Evolutionary conservation across 2,113 vertebrate genomes (phyloP), one percentile per base, ranked within the genome.

Genomic region (Hystrix cristata): DNA sequence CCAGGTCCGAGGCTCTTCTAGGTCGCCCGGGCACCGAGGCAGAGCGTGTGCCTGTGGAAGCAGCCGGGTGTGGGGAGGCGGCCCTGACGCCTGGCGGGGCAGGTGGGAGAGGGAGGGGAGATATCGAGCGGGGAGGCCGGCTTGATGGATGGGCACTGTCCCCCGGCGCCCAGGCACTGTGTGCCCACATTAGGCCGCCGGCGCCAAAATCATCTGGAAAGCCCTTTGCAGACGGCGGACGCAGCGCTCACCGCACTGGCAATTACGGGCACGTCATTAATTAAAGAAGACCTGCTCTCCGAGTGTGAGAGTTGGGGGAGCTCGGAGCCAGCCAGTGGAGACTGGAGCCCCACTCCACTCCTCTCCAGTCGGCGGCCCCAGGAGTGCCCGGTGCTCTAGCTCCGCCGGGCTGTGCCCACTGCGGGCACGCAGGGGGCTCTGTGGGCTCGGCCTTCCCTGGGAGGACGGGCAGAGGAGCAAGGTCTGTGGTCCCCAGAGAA

Each of bases 181-280:
- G 13, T 90, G 86, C 96, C 95, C 96, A 90, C 90, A 80, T 87
- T 29, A 97, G 95, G 83, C 96, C 8, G 1, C 97, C 97, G 98
- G 96, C 95, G 96, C 97, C 98, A 88, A 97, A 96, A 96, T 29
- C 0, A 60, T 97, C 97, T 97, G 46, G 69, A 94, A 91, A 95
- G 87, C 95, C 91, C 91, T 55, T 65, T 0, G 1, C 95, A 95
- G 96, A 76, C 89, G 3, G 64, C 59, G 5, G 95, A 5, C 6
- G 6, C 21, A 0, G 80, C 3, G 31, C 2, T 12, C 94, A 29
- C 81, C 15, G n/a, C 83, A 93, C 29, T n/a, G 3, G 94, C 98
- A 95, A 92, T 96, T 89, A 96, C 91, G 46, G 67, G 62, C 34
- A 43, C 15, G 96, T 92, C 97, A 95, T 97, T 97, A 96, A 96